Conservation (phyloP, 1,140 invertebrate genomes). For the Phortica variegata region DNA sequence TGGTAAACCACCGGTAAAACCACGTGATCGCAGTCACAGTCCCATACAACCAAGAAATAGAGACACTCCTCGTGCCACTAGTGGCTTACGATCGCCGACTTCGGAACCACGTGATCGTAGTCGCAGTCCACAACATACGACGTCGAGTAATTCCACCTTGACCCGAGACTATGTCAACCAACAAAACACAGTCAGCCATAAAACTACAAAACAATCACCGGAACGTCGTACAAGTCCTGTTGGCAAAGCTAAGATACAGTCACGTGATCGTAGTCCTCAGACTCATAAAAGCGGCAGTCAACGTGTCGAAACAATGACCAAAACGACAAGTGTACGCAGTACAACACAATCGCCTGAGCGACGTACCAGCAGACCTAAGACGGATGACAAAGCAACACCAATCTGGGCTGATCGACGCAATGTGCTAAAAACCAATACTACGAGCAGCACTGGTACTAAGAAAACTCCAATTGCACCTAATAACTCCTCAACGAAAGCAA, state of each 20-base stretch:
- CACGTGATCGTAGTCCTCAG: neutral
- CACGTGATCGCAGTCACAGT: slow-evolving; percentile 36
- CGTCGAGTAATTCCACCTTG: neutral
- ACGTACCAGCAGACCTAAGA: slow-evolving; percentile 15
- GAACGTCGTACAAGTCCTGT: slow-evolving; percentile 16
- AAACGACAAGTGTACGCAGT: slow-evolving; percentile 14
- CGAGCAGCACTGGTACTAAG: slow-evolving; percentile 20
- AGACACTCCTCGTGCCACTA: too few species aligned
- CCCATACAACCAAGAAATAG: neutral
- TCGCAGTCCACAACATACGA: neutral
- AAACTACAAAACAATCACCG: neutral
- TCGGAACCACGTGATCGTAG: too few species aligned
- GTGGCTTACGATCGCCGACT: too few species aligned
- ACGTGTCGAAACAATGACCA: slow-evolving; percentile 13
- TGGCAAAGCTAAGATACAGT: slow-evolving; percentile 7
- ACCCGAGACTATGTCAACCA: slow-evolving; percentile 27
- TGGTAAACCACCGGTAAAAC: slow-evolving; percentile 41
- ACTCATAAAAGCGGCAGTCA: too few species aligned
- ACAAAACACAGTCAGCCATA: slow-evolving; percentile 1
- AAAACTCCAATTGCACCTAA: slow-evolving; percentile 24
- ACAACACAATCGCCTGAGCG: slow-evolving; percentile 17
- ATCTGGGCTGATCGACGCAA: slow-evolving; percentile 62
- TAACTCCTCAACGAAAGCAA: slow-evolving; percentile 12
- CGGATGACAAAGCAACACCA: slow-evolving; percentile 57
- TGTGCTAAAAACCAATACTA: slow-evolving; percentile 44